phyloP scores from a whole-genome alignment of 2,888 invertebrate genomes.

The Phanerotoma sp. region DNA sequence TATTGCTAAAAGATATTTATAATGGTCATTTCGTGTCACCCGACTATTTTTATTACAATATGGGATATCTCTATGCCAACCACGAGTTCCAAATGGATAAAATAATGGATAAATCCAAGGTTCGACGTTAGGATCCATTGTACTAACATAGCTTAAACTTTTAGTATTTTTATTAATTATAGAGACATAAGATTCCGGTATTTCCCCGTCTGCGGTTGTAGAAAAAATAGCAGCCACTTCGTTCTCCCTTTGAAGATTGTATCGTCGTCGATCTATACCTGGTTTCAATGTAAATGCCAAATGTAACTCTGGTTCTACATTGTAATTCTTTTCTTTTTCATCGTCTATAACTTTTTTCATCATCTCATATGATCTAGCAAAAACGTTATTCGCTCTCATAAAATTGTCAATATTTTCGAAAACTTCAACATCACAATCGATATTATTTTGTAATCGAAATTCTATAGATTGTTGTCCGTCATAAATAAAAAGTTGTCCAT shows the following conservation, averaged over 20 bases:
- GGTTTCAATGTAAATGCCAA: too few relatives aligned
- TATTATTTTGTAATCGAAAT: not conserved
- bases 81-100: slow-evolving; percentile 29
- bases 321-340: not conserved
- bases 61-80: slow-evolving; percentile 20
- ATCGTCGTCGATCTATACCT: not conserved
- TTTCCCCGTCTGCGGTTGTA: slow-evolving; percentile 31
- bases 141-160: slow-evolving; percentile 24
- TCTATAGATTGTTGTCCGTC: not conserved
- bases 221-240: slow-evolving; percentile 26
- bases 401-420: slow-evolving; percentile 1
- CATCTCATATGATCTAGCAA: slow-evolving; percentile 4
- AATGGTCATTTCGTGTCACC: slow-evolving; percentile 9
- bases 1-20: too few relatives aligned
- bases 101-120: slow-evolving; percentile 30
- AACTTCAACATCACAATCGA: not conserved
- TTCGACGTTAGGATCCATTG: slow-evolving; percentile 29
- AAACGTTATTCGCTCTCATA: slow-evolving; percentile 19
- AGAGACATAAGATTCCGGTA: slow-evolving; percentile 30
- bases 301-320: too few relatives aligned
- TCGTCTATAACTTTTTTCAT: slow-evolving; percentile 13
- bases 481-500: slow-evolving; percentile 18
- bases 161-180: slow-evolving; percentile 29
- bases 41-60: not conserved
- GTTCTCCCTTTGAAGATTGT: not conserved